Evolutionary conservation across 2,113 vertebrate genomes (phyloP).

Genomic region (Microcebus murinus): DNA sequence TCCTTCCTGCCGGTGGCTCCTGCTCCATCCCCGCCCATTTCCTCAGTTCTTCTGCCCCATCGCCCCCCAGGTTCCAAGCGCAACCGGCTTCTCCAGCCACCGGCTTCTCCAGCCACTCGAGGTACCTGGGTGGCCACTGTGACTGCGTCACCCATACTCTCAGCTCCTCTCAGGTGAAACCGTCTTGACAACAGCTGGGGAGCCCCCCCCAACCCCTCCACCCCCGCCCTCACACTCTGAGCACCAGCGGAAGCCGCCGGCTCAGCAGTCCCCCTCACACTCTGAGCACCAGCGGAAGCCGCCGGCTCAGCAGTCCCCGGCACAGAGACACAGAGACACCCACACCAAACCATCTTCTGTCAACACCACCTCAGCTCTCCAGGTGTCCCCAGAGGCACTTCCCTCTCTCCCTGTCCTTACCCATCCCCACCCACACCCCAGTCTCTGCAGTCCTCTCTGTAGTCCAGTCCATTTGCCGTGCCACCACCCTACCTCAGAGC

Average conservation of each 20-base stretch:
- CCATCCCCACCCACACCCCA: too few relatives aligned
- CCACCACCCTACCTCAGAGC: not conserved
- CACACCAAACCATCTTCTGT: too few relatives aligned
- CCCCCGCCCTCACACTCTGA: not conserved
- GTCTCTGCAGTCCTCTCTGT: not conserved
- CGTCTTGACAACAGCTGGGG: not conserved
- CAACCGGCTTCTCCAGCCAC: not conserved
- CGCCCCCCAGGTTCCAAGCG: not conserved
- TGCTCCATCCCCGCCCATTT: not conserved
- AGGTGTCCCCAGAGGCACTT: too few relatives aligned
- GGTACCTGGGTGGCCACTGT: not conserved
- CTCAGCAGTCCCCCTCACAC: not conserved
- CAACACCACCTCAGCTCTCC: not conserved
- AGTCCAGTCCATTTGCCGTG: not conserved
- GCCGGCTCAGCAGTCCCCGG: not conserved
- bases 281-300: not conserved
- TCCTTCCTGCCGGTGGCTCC: not conserved
- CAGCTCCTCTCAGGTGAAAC: not conserved
- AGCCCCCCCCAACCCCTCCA: not conserved
- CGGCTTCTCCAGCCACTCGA: not conserved
- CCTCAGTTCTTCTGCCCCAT: not conserved
- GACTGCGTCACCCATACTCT: not conserved
- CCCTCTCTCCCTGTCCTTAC: not conserved
- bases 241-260: not conserved
- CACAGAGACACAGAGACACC: too few relatives aligned